Conservation (phyloP, 1,140 invertebrate species). For the Penaeus indicus region DNA sequence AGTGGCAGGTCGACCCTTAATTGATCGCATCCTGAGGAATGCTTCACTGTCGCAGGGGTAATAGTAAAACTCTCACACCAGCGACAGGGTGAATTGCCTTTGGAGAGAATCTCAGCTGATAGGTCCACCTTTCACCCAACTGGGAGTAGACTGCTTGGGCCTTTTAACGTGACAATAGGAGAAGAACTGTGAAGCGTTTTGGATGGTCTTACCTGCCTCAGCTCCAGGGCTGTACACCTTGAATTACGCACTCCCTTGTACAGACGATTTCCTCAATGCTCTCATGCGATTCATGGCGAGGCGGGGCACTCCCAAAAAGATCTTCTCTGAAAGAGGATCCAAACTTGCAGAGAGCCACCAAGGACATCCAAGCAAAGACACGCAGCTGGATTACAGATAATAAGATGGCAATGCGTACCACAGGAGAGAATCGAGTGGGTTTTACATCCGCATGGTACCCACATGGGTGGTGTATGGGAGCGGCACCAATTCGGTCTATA, state of each 20-base stretch:
- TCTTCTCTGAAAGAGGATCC: constrained; percentile 67
- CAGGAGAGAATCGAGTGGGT: constrained; percentile 10
- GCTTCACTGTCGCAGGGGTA: not conserved
- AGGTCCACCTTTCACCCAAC: too few species aligned
- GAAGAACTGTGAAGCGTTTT: constrained; percentile 65
- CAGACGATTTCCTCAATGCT: too few species aligned
- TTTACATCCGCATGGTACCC: constrained; percentile 12
- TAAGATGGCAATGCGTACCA: not conserved
- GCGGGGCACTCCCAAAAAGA: constrained; percentile 62
- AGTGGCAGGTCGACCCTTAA: too few species aligned
- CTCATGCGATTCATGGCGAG: too few species aligned
- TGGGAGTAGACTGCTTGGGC: constrained; percentile 68
- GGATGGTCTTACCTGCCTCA: constrained; percentile 67
- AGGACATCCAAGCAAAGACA: too few species aligned
- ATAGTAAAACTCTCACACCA: constrained; percentile 7
- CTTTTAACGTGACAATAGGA: constrained; percentile 63
- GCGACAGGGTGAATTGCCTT: constrained; percentile 25
- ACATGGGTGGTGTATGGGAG: too few species aligned
- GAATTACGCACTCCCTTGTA: too few species aligned
- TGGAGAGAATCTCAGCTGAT: constrained; percentile 38
- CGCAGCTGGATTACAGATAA: constrained; percentile 29
- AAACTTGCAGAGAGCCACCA: constrained; percentile 67
- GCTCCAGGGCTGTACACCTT: constrained; percentile 54
- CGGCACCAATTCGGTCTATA: too few species aligned
- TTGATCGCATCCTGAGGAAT: too few species aligned